These are phyloP conservation scores for Ectobius pallidus DNA, from an alignment of 2,888 invertebrate species.

Conservation along the genomic window DNA sequence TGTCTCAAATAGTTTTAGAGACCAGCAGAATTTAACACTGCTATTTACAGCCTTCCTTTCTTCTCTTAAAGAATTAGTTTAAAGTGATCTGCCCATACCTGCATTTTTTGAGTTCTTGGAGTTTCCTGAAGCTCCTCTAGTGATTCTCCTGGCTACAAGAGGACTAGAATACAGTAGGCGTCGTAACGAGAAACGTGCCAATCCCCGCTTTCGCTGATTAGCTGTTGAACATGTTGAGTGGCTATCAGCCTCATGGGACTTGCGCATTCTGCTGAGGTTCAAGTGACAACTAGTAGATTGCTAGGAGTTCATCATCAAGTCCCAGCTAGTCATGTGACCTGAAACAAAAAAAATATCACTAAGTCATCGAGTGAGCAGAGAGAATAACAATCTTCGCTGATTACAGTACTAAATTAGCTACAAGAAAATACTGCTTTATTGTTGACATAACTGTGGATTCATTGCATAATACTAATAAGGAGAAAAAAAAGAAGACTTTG, in stretches of 20 bases:
- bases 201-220: constrained; percentile 55
- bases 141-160: constrained; percentile 69
- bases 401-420: no score
- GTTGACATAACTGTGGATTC: no score
- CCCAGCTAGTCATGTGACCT: constrained; percentile 1
- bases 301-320: constrained; percentile 15
- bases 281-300: background rate
- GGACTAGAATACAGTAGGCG: constrained; percentile 74
- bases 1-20: no score
- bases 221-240: constrained; percentile 49
- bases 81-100: no score
- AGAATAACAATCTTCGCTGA: no score
- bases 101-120: constrained; percentile 42
- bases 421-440: no score
- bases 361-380: no score
- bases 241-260: constrained; percentile 41
- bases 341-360: background rate
- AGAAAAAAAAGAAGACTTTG: no score
- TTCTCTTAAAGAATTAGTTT: no score
- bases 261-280: constrained; percentile 36
- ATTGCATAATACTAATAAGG: no score
- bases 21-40: no score
- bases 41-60: no score
- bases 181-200: constrained; percentile 69
- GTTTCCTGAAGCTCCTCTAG: constrained; percentile 51